These are phyloP conservation scores for Linnaemya vulpina DNA, from an alignment of 2,888 invertebrate genomes.

Conservation along the genomic window DNA sequence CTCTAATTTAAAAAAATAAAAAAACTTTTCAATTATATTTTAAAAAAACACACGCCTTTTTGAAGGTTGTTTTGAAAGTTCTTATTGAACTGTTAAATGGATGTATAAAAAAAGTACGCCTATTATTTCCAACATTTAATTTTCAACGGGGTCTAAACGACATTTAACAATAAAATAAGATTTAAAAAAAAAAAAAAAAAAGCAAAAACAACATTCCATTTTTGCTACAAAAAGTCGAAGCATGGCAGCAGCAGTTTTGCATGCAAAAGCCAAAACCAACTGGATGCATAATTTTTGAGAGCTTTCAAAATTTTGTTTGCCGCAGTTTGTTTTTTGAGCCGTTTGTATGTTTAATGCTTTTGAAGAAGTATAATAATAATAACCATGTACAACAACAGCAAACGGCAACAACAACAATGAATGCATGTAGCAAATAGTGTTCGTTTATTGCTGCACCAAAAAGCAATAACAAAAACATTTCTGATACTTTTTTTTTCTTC, in stretches of 20 bases:
- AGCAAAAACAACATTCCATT: slow-evolving; percentile 65
- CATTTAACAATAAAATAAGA: slow-evolving; percentile 47
- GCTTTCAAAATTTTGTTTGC: slow-evolving; percentile 57
- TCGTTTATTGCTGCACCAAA: slow-evolving; percentile 62
- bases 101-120: slow-evolving; percentile 34
- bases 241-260: not conserved
- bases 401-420: too few relatives aligned
- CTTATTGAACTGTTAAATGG: slow-evolving; percentile 20
- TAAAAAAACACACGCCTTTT: slow-evolving; percentile 56
- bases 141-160: slow-evolving; percentile 63
- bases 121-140: slow-evolving; percentile 46
- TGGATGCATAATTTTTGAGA: slow-evolving; percentile 47
- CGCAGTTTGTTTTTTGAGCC: slow-evolving; percentile 17
- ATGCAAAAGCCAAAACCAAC: slow-evolving; percentile 40
- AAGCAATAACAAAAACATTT: slow-evolving; percentile 51
- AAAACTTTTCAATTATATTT: too few relatives aligned
- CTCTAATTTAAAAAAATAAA: too few relatives aligned
- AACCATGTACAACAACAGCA: slow-evolving; percentile 29
- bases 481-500: not conserved
- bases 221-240: slow-evolving; percentile 33
- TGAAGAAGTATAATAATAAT: slow-evolving; percentile 47
- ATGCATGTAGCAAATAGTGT: too few relatives aligned
- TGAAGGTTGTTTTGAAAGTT: slow-evolving; percentile 65
- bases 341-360: slow-evolving; percentile 33
- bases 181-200: not conserved